phyloP scores from a whole-genome alignment of 2,888 invertebrate genomes.

The Rotaria socialis region DNA sequence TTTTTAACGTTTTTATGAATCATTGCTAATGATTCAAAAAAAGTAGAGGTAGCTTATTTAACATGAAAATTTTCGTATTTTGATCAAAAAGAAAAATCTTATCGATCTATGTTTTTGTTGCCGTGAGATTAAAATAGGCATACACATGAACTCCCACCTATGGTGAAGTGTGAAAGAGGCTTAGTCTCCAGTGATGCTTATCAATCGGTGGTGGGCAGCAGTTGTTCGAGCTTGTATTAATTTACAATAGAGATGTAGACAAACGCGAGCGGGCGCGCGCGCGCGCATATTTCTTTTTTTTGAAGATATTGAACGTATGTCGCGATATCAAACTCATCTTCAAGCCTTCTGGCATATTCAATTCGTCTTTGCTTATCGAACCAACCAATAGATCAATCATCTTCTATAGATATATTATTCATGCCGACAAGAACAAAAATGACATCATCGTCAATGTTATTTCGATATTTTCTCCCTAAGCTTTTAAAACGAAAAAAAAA shows the following conservation, averaged over 20 bases:
- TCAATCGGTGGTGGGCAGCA: conserved; percentile 19
- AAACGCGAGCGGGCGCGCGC: background rate
- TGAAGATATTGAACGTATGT: conserved; percentile 6
- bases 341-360: conserved; percentile 26
- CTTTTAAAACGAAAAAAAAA: no score
- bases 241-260: conserved; percentile 30
- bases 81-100: background rate
- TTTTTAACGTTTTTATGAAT: no score
- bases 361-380: conserved; percentile 11
- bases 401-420: background rate
- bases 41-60: background rate
- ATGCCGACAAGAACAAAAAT: background rate
- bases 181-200: background rate
- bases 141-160: conserved; percentile 25
- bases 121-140: conserved; percentile 3
- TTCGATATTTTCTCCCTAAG: background rate
- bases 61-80: background rate
- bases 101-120: background rate
- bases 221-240: conserved; percentile 31
- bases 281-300: background rate
- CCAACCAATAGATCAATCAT: conserved; percentile 16
- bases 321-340: conserved; percentile 32
- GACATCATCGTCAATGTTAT: background rate
- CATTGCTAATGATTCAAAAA: conserved; percentile 10
- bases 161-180: conserved; percentile 9